phyloP scores from a whole-genome alignment of 2,888 invertebrate genomes.

The Eulithis testata region DNA sequence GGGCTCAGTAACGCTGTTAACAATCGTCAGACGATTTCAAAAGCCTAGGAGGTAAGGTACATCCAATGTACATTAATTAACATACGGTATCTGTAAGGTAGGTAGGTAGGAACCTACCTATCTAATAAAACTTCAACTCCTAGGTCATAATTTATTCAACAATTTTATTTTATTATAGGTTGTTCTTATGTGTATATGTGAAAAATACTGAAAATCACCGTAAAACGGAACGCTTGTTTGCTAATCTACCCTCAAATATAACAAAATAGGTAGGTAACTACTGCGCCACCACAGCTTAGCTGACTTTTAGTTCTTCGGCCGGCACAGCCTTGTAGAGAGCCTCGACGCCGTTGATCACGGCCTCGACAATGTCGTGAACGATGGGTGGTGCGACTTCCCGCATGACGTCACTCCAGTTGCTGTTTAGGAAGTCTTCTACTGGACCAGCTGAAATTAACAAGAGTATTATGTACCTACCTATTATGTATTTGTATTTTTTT shows the following conservation, averaged over 20 bases:
- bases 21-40: too few species aligned
- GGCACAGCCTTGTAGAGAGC: slow-evolving; percentile 67
- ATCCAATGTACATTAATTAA: too few species aligned
- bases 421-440: slow-evolving; percentile 63
- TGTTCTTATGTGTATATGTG: neutral
- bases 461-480: slow-evolving; percentile 1
- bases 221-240: slow-evolving; percentile 11
- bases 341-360: slow-evolving; percentile 57
- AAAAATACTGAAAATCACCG: slow-evolving; percentile 13
- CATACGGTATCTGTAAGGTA: too few species aligned
- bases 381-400: slow-evolving; percentile 70
- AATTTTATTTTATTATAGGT: too few species aligned
- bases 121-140: too few species aligned
- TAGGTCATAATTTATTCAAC: too few species aligned
- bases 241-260: slow-evolving; percentile 13
- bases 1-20: too few species aligned
- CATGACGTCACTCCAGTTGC: slow-evolving; percentile 72
- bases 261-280: neutral
- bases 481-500: too few species aligned
- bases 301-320: slow-evolving; percentile 51
- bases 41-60: too few species aligned
- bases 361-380: slow-evolving; percentile 59
- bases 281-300: slow-evolving; percentile 1
- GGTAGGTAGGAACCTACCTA: too few species aligned
- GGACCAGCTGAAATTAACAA: slow-evolving; percentile 59